phyloP scores from a whole-genome alignment of 2,797 vertebrate species.

The Trematomus bernacchii region DNA sequence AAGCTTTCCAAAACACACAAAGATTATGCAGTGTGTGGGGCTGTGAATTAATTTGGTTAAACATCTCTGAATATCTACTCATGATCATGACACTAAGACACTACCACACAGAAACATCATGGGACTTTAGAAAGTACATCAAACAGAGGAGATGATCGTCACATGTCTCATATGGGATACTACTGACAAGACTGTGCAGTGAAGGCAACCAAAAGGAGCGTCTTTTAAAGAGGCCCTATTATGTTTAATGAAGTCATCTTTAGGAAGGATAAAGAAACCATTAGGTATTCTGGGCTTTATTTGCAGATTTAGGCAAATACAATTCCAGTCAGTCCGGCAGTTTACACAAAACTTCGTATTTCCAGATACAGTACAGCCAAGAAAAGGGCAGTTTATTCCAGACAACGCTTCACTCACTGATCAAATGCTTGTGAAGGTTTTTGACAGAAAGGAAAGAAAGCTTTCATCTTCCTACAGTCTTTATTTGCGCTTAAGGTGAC shows the following conservation, averaged over 20 bases:
- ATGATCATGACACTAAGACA: background rate
- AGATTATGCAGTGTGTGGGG: background rate
- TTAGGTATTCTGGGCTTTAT: no score
- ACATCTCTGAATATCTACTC: background rate
- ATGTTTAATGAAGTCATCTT: background rate
- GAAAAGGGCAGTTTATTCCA: background rate
- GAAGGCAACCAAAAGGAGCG: background rate
- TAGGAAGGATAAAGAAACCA: background rate
- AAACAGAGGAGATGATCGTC: background rate
- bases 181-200: background rate
- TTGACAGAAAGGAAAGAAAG: background rate
- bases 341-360: background rate
- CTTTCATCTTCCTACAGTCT: slow-evolving; percentile 4
- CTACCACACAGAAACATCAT: background rate
- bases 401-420: slow-evolving; percentile 7
- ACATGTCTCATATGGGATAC: background rate
- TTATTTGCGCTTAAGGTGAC: slow-evolving; percentile 26
- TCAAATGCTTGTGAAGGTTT: slow-evolving; percentile 11
- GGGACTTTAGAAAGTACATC: background rate
- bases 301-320: background rate
- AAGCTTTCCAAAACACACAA: background rate
- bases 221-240: no score
- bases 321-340: background rate
- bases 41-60: slow-evolving; percentile 3
- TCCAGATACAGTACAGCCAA: background rate